Evolutionary conservation across 1,140 invertebrate species (phyloP).

Genomic region (Brachionus koreanus): DNA sequence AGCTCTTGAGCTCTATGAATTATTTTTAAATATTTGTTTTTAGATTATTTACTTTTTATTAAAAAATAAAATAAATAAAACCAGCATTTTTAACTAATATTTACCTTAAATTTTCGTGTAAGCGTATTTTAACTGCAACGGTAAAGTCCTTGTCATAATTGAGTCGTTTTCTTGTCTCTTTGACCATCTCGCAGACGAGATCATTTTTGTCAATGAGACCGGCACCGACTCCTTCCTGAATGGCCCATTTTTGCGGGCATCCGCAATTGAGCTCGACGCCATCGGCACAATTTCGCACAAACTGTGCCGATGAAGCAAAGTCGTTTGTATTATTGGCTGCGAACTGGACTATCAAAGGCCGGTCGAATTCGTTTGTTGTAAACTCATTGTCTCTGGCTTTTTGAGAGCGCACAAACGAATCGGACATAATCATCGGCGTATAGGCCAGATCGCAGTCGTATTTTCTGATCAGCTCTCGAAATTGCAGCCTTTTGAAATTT

Average conservation of each 20-base stretch:
- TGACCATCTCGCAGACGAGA: constrained; percentile 73
- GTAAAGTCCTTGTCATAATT: constrained; percentile 66
- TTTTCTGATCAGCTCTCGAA: constrained; percentile 72
- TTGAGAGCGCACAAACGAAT: constrained; percentile 81
- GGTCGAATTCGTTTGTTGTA: constrained; percentile 71
- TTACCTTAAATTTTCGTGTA: constrained; percentile 63
- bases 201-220: constrained; percentile 77
- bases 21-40: not conserved
- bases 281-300: constrained; percentile 76
- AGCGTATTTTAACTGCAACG: constrained; percentile 84
- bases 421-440: constrained; percentile 91
- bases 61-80: constrained; percentile 21
- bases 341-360: constrained; percentile 87
- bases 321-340: constrained; percentile 78
- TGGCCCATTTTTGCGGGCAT: constrained; percentile 91
- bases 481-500: constrained; percentile 68
- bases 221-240: constrained; percentile 82
- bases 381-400: constrained; percentile 86
- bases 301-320: constrained; percentile 76
- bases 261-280: constrained; percentile 94
- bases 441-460: constrained; percentile 85
- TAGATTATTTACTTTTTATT: not conserved
- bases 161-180: constrained; percentile 61
- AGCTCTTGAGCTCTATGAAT: not conserved
- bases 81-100: not conserved